phyloP scores from a whole-genome alignment of 92 coral and sea anemone species.

The Nematostella vectensis region DNA sequence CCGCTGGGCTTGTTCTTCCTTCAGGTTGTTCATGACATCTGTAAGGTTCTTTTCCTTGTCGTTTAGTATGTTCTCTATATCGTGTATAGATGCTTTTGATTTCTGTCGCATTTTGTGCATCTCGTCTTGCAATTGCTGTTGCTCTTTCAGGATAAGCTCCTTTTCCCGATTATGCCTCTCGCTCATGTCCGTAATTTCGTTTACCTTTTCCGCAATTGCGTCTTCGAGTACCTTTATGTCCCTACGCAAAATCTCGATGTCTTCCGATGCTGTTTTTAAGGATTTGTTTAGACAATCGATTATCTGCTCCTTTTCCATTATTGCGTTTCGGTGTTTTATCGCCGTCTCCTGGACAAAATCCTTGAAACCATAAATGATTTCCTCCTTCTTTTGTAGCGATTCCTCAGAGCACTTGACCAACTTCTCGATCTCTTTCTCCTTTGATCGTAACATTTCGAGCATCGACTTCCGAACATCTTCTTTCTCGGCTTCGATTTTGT shows the following conservation, averaged over 20 bases:
- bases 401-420: conserved; percentile 21
- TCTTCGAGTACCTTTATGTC: neutral
- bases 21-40: neutral
- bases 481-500: conserved; percentile 9
- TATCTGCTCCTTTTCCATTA: conserved; percentile 35
- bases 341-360: conserved; percentile 36
- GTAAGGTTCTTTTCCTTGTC: neutral
- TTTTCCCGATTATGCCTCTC: conserved; percentile 3
- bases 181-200: neutral
- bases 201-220: conserved; percentile 2
- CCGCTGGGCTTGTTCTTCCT: neutral
- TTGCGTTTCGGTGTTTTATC: conserved; percentile 12
- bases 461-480: conserved; percentile 16
- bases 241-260: conserved; percentile 5
- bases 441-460: conserved; percentile 5
- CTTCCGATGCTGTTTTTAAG: conserved; percentile 2
- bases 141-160: neutral
- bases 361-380: conserved; percentile 36
- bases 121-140: conserved; percentile 33
- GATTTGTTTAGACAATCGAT: conserved; percentile 30
- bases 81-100: conserved; percentile 13
- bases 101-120: conserved; percentile 25
- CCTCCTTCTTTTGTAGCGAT: conserved; percentile 41
- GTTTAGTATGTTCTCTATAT: conserved; percentile 24
- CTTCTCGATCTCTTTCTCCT: conserved; percentile 26